Base-by-base conservation (phyloP, 2,113 vertebrate species). In the Lethenteron camtschaticum region DNA sequence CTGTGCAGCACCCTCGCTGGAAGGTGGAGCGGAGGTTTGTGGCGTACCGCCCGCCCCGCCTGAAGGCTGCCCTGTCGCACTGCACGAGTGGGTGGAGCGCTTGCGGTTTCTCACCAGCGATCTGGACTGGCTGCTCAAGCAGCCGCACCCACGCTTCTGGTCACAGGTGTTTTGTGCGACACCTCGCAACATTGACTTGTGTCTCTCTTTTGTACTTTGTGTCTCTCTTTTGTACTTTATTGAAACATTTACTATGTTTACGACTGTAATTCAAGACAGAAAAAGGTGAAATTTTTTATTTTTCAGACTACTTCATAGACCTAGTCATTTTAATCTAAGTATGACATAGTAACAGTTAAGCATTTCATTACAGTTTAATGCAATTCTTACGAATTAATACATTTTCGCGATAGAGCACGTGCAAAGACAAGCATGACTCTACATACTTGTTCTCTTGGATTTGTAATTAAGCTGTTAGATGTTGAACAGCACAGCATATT, bases 131-230 rank as follows among this genome's bases (percentile, higher is more conserved):
- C 85, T 99, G 68, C 83, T 96, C 16, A 74, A 82, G 10, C 79
- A 90, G 78, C 87, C 92, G 71, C 90, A 99, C 11, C 85, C 94
- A 75, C 90, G 81, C 73, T 99, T 96, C 78, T 99, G 92, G 94
- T 99, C 90, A 79, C 94, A 99, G 92, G 94, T 99, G 79, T 79
- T 56, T 16, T n/a, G 9, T 59, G 4, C 58, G 16, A 14, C 57
- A 55, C 56, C 9, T 70, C 55, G 11, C 56, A n/a, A 3, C 12
- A 13, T 10, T 68, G 63, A 20, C 20, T 66, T 59, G 68, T 74
- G 70, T 70, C 72, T 71, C 72, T 11, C 59, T 57, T 68, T 71
- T 55, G 9, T 9, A 10, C 1, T 55, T 12, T 59, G 68, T 74
- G 70, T 70, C 72, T 71, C 72, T 11, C 59, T 57, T 68, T 71